Evolutionary conservation across 1,140 invertebrate species (phyloP), one percentile per base, ranked within the genome.

Genomic region (Chlorops oryzae): DNA sequence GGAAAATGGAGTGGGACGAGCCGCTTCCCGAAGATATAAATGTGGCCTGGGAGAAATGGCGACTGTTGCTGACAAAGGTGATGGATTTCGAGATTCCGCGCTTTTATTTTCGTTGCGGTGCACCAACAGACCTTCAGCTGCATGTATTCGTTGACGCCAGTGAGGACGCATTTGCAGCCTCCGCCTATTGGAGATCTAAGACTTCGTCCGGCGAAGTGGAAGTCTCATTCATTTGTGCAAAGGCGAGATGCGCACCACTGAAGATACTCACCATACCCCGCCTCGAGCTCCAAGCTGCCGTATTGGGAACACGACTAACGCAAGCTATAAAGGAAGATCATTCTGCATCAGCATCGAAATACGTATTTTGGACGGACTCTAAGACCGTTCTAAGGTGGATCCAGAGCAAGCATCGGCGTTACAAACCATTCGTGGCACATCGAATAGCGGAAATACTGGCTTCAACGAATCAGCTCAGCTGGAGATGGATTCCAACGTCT

Each of bases 351-450:
- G 27, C 55, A 1, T 12, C 18, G 3, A 34, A 40, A n/a, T 52
- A 52, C 13, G 40, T 51, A n/a, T 57, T 57, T 34, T 74, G 63
- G 64, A 58, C 57, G 0, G 72, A 75, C 54, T 70, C 69, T 0
- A 56, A 38, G 7, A 61, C 62, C 2, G 61, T 65, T 2, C 25
- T 74, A 3, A 5, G 23, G 5, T 73, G 72, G 67, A 56, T 74
- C 2, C 32, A 38, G n/a, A 50, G 48, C 3, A 38, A 52, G 5
- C 44, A 59, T 0, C 13, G 59, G 5, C 34, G 49, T 2, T 72
- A 63, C 49, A 70, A 74, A 54, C 50, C 56, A 1, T 77, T 71
- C 51, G 65, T 74, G 0, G 62, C 66, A 0, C 68, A 75, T 51
- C 43, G 73, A 10, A 47, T 76, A 3, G 54, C 56, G 3, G 61